Evolutionary conservation across 2,113 vertebrate genomes (phyloP).

Genomic region (Numida meleagris): DNA sequence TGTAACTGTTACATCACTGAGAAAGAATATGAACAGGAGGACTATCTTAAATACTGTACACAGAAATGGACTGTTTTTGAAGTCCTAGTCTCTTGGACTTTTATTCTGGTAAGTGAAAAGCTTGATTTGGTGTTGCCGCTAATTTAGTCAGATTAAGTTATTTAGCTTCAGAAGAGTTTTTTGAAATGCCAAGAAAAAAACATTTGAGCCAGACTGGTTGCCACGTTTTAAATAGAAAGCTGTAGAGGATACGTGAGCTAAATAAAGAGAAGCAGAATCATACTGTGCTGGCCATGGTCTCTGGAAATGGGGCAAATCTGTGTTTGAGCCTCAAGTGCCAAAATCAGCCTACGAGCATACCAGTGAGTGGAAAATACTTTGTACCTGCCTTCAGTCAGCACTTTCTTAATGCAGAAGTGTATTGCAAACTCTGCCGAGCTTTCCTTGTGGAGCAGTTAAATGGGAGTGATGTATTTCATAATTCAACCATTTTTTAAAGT

Average conservation of each 20-base stretch:
- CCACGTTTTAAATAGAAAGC: not conserved
- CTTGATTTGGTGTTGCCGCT: constrained; percentile 1
- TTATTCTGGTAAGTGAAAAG: constrained; percentile 8
- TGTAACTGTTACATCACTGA: not conserved
- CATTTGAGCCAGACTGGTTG: not conserved
- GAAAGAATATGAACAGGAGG: not conserved
- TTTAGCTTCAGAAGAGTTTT: not conserved
- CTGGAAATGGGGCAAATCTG: not conserved
- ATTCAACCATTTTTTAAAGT: not conserved
- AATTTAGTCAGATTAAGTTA: not conserved
- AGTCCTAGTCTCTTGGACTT: constrained; percentile 3
- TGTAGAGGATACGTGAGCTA: not conserved
- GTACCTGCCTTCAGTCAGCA: not conserved
- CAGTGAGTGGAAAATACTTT: not conserved
- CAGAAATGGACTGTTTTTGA: not conserved
- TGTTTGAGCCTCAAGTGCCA: not conserved
- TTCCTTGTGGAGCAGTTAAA: not conserved
- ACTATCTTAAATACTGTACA: not conserved
- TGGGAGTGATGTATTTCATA: not conserved
- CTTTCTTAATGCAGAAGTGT: not conserved
- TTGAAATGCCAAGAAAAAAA: not conserved
- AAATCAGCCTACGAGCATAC: not conserved
- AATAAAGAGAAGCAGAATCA: not conserved
- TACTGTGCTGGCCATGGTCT: not conserved
- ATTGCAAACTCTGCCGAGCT: not conserved